These are phyloP conservation scores for Agriopis marginaria DNA, from an alignment of 2,888 invertebrate genomes.

Conservation along the genomic window DNA sequence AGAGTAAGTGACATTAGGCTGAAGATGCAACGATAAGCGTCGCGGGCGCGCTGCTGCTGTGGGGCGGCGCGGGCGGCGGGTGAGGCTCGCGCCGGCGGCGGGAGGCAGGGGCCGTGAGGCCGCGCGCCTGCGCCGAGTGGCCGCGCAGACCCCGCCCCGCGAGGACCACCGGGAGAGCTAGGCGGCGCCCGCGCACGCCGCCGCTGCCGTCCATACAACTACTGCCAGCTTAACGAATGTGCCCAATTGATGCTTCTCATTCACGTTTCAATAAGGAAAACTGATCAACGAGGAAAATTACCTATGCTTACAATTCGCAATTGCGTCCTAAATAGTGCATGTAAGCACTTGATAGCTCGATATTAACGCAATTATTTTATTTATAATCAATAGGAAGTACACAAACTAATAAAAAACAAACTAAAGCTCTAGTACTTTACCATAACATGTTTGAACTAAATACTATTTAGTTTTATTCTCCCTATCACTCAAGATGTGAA, in stretches of 20 bases:
- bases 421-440: background rate
- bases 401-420: background rate
- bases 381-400: background rate
- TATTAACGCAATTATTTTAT: background rate
- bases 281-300: background rate
- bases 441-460: background rate
- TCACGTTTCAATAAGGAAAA: conserved; percentile 6
- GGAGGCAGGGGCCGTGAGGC: conserved; percentile 53
- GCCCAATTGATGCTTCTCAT: conserved; percentile 7
- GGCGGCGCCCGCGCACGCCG: conserved; percentile 71
- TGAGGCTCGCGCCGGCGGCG: conserved; percentile 41
- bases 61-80: conserved; percentile 51
- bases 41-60: conserved; percentile 55
- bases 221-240: conserved; percentile 41
- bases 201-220: conserved; percentile 47
- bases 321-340: background rate
- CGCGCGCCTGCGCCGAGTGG: conserved; percentile 75
- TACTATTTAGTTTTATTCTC: too few relatives aligned
- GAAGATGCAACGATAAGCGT: conserved; percentile 82
- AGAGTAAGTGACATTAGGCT: conserved; percentile 67
- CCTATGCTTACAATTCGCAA: background rate
- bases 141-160: conserved; percentile 83
- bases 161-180: conserved; percentile 86
- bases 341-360: background rate
- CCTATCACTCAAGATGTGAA: background rate